A percentile compares a stretch with the other conserved stretches of the same genome.
Conservation (phyloP, 2,113 vertebrate genomes). For the Calyptommatus sinebrachiatus region DNA sequence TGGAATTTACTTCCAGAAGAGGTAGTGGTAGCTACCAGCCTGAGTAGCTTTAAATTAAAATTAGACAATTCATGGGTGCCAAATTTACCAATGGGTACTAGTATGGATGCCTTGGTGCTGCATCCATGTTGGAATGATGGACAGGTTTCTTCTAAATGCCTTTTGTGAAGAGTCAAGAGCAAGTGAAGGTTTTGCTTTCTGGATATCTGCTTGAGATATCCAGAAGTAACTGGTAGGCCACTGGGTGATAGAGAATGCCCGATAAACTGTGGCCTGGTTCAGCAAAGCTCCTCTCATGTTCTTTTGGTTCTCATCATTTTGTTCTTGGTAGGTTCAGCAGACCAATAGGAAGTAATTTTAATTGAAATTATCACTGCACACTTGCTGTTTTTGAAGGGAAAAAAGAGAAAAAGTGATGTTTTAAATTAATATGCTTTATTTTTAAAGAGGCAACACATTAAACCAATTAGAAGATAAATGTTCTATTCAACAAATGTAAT, state of each 20-base stretch:
- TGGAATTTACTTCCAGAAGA: no score
- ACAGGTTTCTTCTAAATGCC: no score
- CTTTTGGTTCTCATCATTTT: slow-evolving; percentile 51
- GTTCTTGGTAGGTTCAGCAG: slow-evolving; percentile 61
- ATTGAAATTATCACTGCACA: slow-evolving; percentile 60
- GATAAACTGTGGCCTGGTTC: no score
- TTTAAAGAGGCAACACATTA: slow-evolving; percentile 57
- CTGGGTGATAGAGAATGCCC: no score
- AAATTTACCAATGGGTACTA: no score
- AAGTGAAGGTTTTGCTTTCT: slow-evolving; percentile 33
- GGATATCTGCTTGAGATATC: not conserved
- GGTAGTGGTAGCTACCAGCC: no score
- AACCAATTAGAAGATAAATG: slow-evolving; percentile 62
- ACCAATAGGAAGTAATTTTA: slow-evolving; percentile 60
- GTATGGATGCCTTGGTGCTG: no score
- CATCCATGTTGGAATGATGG: no score
- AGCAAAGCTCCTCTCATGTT: not conserved
- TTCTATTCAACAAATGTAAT: slow-evolving; percentile 56
- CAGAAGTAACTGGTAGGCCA: not conserved
- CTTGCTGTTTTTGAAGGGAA: slow-evolving; percentile 53
- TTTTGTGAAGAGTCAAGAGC: no score
- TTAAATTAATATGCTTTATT: slow-evolving; percentile 63
- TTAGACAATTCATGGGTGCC: no score
- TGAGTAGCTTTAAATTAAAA: no score
- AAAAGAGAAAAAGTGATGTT: slow-evolving; percentile 58